Conservation (phyloP, 2,113 vertebrate species). For the Piaya cayana region DNA sequence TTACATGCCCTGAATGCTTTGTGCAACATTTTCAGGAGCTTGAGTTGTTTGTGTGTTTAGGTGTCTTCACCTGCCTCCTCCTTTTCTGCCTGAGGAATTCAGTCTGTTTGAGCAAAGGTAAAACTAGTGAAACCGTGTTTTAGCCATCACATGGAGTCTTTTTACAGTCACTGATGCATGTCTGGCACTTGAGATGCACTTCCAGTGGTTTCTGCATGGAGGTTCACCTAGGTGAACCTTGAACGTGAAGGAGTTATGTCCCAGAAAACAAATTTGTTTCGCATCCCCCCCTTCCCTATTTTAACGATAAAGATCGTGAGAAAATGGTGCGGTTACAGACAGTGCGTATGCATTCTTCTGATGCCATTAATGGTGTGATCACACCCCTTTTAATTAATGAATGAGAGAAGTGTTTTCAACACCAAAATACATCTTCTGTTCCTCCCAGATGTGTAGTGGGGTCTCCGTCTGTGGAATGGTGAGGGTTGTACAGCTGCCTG, state of each 20-base stretch:
- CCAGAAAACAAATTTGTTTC: not conserved
- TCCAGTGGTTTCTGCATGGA: not conserved
- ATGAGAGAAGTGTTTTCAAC: not conserved
- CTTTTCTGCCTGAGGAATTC: not conserved
- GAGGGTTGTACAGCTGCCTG: not conserved
- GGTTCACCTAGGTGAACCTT: not conserved
- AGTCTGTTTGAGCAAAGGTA: not conserved
- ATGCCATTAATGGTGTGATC: constrained; percentile 23
- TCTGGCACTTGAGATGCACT: not conserved
- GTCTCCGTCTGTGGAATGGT: fast-evolving
- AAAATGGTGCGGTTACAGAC: not conserved
- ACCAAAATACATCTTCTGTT: fast-evolving
- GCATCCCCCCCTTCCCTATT: not conserved
- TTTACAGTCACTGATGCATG: fast-evolving
- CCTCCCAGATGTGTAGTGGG: not conserved
- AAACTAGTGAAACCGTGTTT: not conserved
- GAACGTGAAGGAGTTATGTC: not conserved
- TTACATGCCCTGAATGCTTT: not conserved
- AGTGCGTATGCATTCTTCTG: not conserved
- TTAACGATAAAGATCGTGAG: constrained; percentile 12
- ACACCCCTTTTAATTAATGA: constrained; percentile 52
- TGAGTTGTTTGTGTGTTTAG: not conserved
- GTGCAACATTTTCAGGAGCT: not conserved
- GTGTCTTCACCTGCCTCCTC: not conserved
- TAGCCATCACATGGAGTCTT: fast-evolving